Evolutionary conservation across 1,140 invertebrate genomes (phyloP).

Genomic region (Lanistes nyassanus): DNA sequence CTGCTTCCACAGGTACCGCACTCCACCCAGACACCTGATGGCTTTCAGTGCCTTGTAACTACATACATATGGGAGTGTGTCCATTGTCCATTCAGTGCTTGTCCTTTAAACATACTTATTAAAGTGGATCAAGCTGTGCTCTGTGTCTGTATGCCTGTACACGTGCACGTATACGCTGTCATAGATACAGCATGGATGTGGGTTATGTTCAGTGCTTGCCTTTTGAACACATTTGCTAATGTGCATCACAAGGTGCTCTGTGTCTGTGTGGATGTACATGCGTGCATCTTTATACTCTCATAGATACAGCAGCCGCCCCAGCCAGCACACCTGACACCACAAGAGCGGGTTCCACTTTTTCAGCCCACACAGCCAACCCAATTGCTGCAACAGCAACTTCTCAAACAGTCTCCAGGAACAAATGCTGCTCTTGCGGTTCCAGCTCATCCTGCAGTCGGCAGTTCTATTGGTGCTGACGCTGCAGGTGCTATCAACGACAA

Average conservation of each 20-base stretch:
- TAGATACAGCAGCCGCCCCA: constrained; percentile 35
- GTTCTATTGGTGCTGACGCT: constrained; percentile 23
- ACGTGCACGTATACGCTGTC: too few species aligned
- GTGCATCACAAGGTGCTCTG: too few species aligned
- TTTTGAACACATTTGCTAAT: too few species aligned
- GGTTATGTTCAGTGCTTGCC: too few species aligned
- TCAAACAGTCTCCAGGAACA: constrained; percentile 57
- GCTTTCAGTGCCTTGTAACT: too few species aligned
- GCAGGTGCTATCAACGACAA: constrained; percentile 25
- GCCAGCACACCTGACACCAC: constrained; percentile 8
- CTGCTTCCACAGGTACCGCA: constrained; percentile 34
- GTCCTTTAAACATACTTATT: too few species aligned
- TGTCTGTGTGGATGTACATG: neutral
- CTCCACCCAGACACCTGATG: neutral
- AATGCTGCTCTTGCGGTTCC: constrained; percentile 41
- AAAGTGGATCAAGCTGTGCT: too few species aligned
- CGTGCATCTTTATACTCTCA: constrained; percentile 31
- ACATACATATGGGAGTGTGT: too few species aligned
- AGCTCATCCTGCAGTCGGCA: constrained; percentile 25
- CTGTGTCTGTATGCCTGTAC: too few species aligned
- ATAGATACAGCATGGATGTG: too few species aligned
- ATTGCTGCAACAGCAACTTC: constrained; percentile 57
- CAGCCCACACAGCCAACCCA: constrained; percentile 42
- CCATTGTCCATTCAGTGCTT: too few species aligned
- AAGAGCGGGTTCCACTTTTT: constrained; percentile 31